Evolutionary conservation across 2,797 vertebrate genomes (phyloP).

Genomic region (Cygnus olor): DNA sequence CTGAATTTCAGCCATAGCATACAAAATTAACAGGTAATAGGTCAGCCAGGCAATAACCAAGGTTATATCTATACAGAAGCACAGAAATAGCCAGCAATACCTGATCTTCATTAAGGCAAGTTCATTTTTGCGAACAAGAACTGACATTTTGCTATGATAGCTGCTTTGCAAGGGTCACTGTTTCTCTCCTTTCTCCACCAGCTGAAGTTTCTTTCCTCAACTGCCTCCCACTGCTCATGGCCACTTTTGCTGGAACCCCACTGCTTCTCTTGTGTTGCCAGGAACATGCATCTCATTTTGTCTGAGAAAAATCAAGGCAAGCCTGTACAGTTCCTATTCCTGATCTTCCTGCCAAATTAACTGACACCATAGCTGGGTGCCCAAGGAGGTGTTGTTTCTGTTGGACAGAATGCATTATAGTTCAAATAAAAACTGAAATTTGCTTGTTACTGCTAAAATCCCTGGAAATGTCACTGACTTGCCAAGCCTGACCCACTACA

Average conservation of each 20-base stretch:
- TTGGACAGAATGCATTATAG: neutral
- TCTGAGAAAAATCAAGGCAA: neutral
- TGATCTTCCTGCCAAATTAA: neutral
- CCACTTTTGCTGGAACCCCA: neutral
- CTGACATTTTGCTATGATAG: neutral
- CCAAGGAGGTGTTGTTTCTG: neutral
- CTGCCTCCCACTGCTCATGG: neutral
- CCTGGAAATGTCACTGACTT: neutral
- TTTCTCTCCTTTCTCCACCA: neutral
- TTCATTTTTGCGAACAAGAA: neutral
- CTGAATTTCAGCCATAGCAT: neutral
- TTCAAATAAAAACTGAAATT: neutral
- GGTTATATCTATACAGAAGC: neutral
- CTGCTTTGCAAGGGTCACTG: neutral
- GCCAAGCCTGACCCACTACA: neutral
- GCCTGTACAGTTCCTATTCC: neutral
- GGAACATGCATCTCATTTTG: accelerated
- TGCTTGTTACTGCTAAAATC: neutral
- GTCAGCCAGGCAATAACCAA: neutral
- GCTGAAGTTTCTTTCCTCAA: neutral
- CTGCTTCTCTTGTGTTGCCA: neutral
- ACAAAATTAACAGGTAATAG: neutral
- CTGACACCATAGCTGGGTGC: neutral
- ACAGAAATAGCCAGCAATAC: neutral
- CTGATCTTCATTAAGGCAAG: neutral